phyloP scores from a whole-genome alignment of 2,888 invertebrate species.

The Epinotia bilunana region DNA sequence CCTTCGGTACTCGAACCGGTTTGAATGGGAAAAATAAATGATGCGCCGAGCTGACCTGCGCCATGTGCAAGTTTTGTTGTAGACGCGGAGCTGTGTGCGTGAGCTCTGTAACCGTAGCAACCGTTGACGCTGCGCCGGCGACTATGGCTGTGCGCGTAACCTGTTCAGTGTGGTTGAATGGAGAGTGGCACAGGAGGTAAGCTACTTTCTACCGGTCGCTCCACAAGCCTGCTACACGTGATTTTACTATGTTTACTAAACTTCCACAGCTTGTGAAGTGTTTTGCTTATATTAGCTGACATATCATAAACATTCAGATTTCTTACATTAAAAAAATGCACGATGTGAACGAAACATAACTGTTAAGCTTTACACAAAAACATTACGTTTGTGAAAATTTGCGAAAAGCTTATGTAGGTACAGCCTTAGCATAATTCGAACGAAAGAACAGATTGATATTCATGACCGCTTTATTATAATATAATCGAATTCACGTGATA shows the following conservation, averaged over 20 bases:
- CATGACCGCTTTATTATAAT: slow-evolving; percentile 2
- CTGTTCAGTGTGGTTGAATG: slow-evolving; percentile 80
- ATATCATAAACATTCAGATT: not conserved
- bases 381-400: no score
- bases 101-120: slow-evolving; percentile 49
- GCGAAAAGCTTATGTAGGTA: no score
- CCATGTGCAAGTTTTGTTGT: slow-evolving; percentile 29
- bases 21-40: slow-evolving; percentile 66
- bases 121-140: slow-evolving; percentile 48
- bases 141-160: slow-evolving; percentile 69
- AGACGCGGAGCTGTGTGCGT: slow-evolving; percentile 56
- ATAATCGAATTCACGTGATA: not conserved
- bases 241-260: slow-evolving; percentile 63
- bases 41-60: slow-evolving; percentile 73
- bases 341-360: not conserved
- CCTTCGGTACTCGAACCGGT: slow-evolving; percentile 76
- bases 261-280: slow-evolving; percentile 46
- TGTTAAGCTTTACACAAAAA: no score
- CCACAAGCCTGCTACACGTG: slow-evolving; percentile 61
- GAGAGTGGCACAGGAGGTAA: slow-evolving; percentile 80
- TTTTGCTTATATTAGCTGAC: not conserved
- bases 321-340: not conserved
- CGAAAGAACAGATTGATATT: not conserved
- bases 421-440: no score
- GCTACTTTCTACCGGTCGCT: slow-evolving; percentile 80